Evolutionary conservation across 2,113 vertebrate species (phyloP).

Genomic region (Marmota monax): DNA sequence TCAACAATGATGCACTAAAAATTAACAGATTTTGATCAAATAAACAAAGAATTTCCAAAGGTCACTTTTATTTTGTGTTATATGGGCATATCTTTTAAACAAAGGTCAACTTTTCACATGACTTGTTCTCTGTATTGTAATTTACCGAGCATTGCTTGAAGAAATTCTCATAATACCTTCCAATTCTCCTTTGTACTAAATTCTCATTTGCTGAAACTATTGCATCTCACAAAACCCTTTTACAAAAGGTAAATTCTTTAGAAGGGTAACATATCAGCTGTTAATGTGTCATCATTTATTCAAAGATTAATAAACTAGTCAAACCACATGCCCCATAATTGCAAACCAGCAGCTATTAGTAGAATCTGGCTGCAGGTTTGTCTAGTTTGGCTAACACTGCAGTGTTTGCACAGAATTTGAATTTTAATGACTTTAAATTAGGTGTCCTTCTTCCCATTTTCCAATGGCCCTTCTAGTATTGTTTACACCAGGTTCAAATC

Average conservation of each 20-base stretch:
- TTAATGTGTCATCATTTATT: not conserved
- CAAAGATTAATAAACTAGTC: not conserved
- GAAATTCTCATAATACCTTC: not conserved
- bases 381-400: not conserved
- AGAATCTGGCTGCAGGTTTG: not conserved
- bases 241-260: not conserved
- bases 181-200: not conserved
- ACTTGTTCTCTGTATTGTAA: not conserved
- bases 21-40: not conserved
- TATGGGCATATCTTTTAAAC: not conserved
- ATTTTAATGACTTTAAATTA: slow-evolving; percentile 52
- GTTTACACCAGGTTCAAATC: not conserved
- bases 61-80: not conserved
- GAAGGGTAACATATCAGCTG: not conserved
- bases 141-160: not conserved
- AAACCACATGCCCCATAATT: not conserved
- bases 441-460: not conserved
- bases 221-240: not conserved
- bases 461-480: not conserved
- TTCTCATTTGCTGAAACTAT: not conserved
- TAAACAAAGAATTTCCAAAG: slow-evolving; percentile 31
- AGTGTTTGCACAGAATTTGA: slow-evolving; percentile 5
- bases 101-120: not conserved
- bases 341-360: not conserved
- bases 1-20: not conserved